Conservation (phyloP, 2,888 invertebrate genomes). For the Neoitamus cyanurus region DNA sequence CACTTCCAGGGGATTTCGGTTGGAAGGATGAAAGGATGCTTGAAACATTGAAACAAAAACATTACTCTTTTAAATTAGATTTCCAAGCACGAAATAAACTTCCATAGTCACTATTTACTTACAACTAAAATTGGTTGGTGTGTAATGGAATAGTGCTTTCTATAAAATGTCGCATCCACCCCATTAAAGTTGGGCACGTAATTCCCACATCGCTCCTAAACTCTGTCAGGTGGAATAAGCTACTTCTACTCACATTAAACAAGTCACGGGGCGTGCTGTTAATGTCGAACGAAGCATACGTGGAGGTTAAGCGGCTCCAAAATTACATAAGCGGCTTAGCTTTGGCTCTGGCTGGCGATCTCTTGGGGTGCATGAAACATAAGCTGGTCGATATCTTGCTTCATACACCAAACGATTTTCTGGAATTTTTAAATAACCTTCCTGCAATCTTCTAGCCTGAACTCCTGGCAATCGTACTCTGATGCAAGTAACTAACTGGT, state of each 20-base stretch:
- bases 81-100: not conserved
- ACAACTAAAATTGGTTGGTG: not conserved
- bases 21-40: not conserved
- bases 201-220: not conserved
- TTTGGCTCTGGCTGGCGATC: not conserved
- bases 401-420: not conserved
- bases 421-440: not conserved
- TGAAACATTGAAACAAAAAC: not conserved
- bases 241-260: not conserved
- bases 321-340: constrained; percentile 18
- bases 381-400: not conserved
- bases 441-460: not conserved
- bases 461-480: not conserved
- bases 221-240: not conserved
- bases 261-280: not conserved
- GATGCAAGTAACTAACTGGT: too few species aligned
- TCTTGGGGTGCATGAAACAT: not conserved
- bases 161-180: not conserved
- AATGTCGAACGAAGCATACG: not conserved
- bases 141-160: not conserved
- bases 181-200: constrained; percentile 6
- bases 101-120: not conserved
- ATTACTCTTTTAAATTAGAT: not conserved
- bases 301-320: not conserved
- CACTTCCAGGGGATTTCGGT: too few species aligned